Evolutionary conservation across 2,113 vertebrate species (phyloP).

Genomic region (Sphyrna mokarran): DNA sequence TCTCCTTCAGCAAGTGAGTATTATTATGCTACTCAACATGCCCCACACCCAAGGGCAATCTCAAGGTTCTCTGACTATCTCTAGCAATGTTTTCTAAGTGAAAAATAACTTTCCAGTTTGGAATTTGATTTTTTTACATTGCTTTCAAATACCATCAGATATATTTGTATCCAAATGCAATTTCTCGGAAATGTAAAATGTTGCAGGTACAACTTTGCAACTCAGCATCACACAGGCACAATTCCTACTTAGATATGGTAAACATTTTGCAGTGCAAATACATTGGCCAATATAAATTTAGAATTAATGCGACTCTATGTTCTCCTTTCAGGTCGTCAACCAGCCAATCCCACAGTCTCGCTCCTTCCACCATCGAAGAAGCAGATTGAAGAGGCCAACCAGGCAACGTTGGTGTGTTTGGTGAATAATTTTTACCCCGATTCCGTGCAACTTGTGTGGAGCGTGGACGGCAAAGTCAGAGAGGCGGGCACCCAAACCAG

Average conservation of each 20-base stretch:
- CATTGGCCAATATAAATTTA: background rate
- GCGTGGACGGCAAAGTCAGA: background rate
- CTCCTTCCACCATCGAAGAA: slow-evolving; percentile 40
- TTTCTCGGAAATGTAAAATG: background rate
- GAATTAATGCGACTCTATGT: background rate
- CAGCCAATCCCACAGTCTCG: slow-evolving; percentile 36
- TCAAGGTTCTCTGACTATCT: background rate
- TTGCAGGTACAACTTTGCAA: background rate
- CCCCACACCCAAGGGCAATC: background rate
- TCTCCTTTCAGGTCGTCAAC: slow-evolving; percentile 37
- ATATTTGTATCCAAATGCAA: background rate
- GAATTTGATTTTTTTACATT: background rate
- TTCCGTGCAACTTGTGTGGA: background rate
- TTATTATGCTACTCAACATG: background rate
- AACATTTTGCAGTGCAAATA: background rate
- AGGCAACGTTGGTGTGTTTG: slow-evolving; percentile 39
- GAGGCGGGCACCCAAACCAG: accelerated
- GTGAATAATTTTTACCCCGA: slow-evolving; percentile 42
- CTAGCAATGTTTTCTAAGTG: background rate
- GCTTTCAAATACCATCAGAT: background rate
- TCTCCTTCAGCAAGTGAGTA: too few species aligned
- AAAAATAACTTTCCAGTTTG: background rate
- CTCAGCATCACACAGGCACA: background rate
- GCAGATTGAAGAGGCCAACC: accelerated
- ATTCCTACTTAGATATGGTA: background rate